Base-by-base conservation (phyloP, 2,113 vertebrate species). In the Mormyrus iriodes region DNA sequence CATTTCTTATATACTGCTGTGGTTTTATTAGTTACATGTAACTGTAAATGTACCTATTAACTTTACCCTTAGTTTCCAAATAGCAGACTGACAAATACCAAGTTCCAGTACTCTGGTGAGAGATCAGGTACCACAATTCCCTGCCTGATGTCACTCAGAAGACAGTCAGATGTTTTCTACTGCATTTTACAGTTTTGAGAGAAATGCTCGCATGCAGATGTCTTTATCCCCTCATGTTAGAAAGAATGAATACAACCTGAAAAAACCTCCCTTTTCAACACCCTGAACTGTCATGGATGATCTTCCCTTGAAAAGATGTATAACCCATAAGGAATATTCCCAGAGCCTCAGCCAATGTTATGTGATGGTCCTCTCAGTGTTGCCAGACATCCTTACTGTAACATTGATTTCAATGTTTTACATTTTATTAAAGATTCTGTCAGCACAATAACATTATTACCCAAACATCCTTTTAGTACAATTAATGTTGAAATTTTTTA, bases 141-240 rank as follows among this genome's bases (percentile, higher is more conserved):
- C 88, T 24, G 24, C 49, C 52, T 61, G 85, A 87, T 19, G 4
- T 86, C 89, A 90, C 88, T 90, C 88, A 91, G 88, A 87, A 93
- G 91, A 91, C 90, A 91, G 88, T 92, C 89, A 91, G 86, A 92
- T 92, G 90, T 91, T 92, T 93, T 89, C 87, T 89, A 91, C 82
- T 49, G 89, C 91, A 44, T 48, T 42, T 92, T 89, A 90, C 90
- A 91, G 90, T 13, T 27, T 55, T 42, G 89, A 3, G 12, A 86
- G 87, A 88, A 53, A 69, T 82, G 86, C 89, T 86, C 91, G 51
- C n/a, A 48, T 79, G 86, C 90, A 92, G 87, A 92, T 92, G 91
- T 90, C 91, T 90, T 90, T 69, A 39, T 48, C 44, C 46, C 44
- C 58, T 39, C 44, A n/a, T 51, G 12, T 49, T 7, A 51, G 73